phyloP scores from a whole-genome alignment of 2,888 invertebrate species.

The Zeuzera pyrina region DNA sequence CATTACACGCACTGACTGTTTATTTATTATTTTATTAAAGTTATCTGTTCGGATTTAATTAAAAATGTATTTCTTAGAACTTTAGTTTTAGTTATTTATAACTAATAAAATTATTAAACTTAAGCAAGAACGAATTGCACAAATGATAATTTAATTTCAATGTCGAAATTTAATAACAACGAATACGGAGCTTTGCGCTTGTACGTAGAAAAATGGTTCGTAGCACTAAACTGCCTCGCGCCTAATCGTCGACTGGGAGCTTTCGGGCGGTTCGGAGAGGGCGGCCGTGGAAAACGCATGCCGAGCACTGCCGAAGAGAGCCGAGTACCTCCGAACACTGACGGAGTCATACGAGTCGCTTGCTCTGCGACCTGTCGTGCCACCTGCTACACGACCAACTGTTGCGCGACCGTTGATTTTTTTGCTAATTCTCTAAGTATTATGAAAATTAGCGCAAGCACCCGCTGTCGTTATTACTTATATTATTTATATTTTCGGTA shows the following conservation, averaged over 20 bases:
- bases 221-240: constrained; percentile 45
- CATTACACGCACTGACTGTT: constrained; percentile 42
- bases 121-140: too few species aligned
- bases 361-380: constrained; percentile 55
- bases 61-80: too few species aligned
- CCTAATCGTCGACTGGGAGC: constrained; percentile 61
- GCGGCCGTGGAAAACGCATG: constrained; percentile 22
- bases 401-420: constrained; percentile 70
- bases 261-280: constrained; percentile 66
- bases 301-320: constrained; percentile 32
- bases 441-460: constrained; percentile 52
- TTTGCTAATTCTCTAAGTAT: constrained; percentile 50
- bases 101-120: too few species aligned
- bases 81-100: too few species aligned
- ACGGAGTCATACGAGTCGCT: constrained; percentile 12
- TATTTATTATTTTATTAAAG: too few species aligned
- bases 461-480: constrained; percentile 7
- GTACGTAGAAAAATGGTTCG: too few species aligned
- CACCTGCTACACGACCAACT: constrained; percentile 68
- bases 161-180: too few species aligned
- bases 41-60: too few species aligned
- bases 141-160: too few species aligned
- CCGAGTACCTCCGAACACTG: constrained; percentile 25
- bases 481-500: too few species aligned
- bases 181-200: too few species aligned